These are phyloP conservation scores for Aphis craccivora DNA, from an alignment of 1,140 invertebrate species.

Conservation along the genomic window DNA sequence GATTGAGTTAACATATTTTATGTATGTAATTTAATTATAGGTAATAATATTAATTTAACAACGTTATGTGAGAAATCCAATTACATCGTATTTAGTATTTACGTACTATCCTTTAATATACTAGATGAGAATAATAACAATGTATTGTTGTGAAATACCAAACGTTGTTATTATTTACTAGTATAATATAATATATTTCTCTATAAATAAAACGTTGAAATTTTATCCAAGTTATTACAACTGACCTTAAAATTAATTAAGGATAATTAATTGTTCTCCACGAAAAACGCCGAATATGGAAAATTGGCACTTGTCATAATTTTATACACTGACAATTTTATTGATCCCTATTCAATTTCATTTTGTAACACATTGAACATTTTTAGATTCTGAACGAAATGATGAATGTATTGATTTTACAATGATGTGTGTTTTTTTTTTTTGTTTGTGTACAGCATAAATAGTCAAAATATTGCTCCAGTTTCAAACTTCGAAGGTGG, in stretches of 20 bases:
- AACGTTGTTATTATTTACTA: neutral
- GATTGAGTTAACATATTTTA: neutral
- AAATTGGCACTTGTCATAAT: neutral
- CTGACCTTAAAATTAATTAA: neutral
- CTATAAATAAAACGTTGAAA: neutral
- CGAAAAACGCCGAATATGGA: neutral
- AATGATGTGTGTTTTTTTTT: no score
- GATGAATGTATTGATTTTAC: no score
- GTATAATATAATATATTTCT: neutral
- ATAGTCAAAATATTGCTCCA: no score
- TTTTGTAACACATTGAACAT: neutral
- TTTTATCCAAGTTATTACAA: neutral
- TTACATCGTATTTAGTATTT: neutral
- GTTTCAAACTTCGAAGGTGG: no score
- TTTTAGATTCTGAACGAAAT: no score
- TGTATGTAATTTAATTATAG: neutral
- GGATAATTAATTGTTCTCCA: neutral
- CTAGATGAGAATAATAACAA: neutral
- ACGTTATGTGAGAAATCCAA: neutral
- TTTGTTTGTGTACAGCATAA: no score
- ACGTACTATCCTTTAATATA: neutral
- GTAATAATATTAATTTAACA: neutral
- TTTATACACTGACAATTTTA: neutral
- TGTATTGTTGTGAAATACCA: neutral
- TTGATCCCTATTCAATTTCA: neutral